Evolutionary conservation across 2,113 vertebrate genomes (phyloP).

Genomic region (Xenopus borealis): DNA sequence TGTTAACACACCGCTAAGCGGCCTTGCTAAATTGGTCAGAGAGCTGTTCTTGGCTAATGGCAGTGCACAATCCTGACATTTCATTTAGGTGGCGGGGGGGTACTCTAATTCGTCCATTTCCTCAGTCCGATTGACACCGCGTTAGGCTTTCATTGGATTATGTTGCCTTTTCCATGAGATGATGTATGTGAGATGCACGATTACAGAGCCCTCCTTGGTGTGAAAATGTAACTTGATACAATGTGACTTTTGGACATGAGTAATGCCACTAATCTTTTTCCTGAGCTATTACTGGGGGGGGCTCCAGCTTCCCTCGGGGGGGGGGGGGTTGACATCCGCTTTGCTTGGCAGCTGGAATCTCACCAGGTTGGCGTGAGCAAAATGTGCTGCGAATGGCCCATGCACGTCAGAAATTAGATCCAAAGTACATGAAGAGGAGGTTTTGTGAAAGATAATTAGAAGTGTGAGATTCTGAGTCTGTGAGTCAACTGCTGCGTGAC

Average conservation of each 20-base stretch:
- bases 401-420: slow-evolving; percentile 20
- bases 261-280: slow-evolving; percentile 9
- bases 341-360: slow-evolving; percentile 4
- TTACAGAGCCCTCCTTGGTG: slow-evolving; percentile 7
- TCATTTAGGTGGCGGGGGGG: neutral
- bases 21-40: too few species aligned
- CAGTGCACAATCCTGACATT: slow-evolving; percentile 25
- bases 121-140: neutral
- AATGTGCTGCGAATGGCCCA: slow-evolving; percentile 11
- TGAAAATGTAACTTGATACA: slow-evolving; percentile 14
- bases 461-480: slow-evolving; percentile 6
- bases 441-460: slow-evolving; percentile 18
- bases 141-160: slow-evolving; percentile 23
- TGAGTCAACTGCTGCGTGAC: slow-evolving; percentile 21
- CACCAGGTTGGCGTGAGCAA: slow-evolving; percentile 3
- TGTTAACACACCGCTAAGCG: too few species aligned
- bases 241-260: slow-evolving; percentile 25
- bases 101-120: slow-evolving; percentile 5
- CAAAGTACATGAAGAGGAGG: neutral
- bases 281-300: neutral
- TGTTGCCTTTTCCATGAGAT: slow-evolving; percentile 33
- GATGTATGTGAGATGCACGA: slow-evolving; percentile 31
- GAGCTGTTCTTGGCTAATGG: neutral
- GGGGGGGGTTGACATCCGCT: neutral
- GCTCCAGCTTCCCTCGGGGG: neutral